Evolutionary conservation across 2,888 invertebrate species (phyloP).

Genomic region (Rhaphigaster nebulosa): DNA sequence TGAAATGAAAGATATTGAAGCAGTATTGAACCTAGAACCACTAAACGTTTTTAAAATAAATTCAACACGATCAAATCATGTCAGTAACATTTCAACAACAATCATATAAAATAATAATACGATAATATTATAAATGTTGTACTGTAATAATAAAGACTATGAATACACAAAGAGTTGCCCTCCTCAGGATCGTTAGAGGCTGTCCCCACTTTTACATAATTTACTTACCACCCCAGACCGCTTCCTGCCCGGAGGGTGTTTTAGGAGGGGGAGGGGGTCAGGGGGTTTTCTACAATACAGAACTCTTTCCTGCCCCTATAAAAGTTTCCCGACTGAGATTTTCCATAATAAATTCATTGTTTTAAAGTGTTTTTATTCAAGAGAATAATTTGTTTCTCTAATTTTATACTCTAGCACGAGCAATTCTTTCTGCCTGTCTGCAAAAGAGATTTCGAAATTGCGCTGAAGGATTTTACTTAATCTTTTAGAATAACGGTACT

Average conservation of each 20-base stretch:
- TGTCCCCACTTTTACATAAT: slow-evolving; percentile 38
- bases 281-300: background rate
- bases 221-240: slow-evolving; percentile 2
- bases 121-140: background rate
- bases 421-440: too few species aligned
- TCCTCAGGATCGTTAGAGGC: background rate
- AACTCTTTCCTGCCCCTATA: background rate
- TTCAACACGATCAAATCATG: background rate
- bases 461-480: too few species aligned
- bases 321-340: background rate
- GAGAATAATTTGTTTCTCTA: background rate
- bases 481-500: too few species aligned
- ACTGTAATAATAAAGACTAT: background rate
- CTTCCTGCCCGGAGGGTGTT: background rate
- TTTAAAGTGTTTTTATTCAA: background rate
- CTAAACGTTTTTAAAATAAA: too few species aligned
- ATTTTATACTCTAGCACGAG: background rate
- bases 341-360: background rate
- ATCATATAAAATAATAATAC: too few species aligned
- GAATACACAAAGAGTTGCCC: background rate
- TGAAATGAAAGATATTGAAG: too few species aligned
- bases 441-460: too few species aligned
- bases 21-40: too few species aligned
- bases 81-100: too few species aligned
- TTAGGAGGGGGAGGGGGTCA: background rate